Base-by-base conservation (phyloP, 1,140 invertebrate species). In the Zaprionus vittiger region DNA sequence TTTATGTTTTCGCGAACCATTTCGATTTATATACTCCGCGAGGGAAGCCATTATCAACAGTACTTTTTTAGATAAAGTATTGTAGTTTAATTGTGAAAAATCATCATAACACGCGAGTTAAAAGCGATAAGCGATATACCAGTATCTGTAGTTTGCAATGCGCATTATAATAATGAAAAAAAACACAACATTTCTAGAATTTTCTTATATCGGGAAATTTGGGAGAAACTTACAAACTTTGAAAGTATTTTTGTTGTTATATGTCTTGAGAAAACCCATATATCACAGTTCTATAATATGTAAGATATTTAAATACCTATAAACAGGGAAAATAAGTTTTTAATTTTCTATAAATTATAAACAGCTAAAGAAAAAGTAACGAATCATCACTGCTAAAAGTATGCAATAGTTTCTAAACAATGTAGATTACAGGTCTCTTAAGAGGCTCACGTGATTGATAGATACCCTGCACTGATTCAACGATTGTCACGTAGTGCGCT, bases 21-120 rank as follows among this genome's bases (percentile, higher is more conserved):
- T n/a, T 12, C 22, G 20, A 37, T 52, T 60, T 69, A 37, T 69
- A 69, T 69, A 69, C 56, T n/a, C 12, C 20, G 44, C n/a, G 24
- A 11, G 20, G 2, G 5, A 37, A 24, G 12, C 37, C 15, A 17
- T 44, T 9, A n/a, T 44, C 41, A 44, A 38, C 14, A 12, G 37
- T 44, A 17, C n/a, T 17, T 17, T 7, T 17, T 6, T 44, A 9
- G 41, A 44, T 44, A 44, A 44, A n/a, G 5, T 44, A 17, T 17
- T 44, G 6, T 9, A 44, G 0, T 7, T 9, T 1, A 38, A 14
- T 38, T 44, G 41, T 44, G 41, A 44, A 44, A 44, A 44, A n/a
- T 44, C 41, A 44, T 44, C 41, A 44, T 44, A 44, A n/a, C 5
- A 44, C 41, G 15, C 15, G n/a, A 44, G 41, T 44, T 44, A 17